These are phyloP conservation scores for Sussaba pulchella DNA, from an alignment of 2,888 invertebrate species.

Conservation along the genomic window DNA sequence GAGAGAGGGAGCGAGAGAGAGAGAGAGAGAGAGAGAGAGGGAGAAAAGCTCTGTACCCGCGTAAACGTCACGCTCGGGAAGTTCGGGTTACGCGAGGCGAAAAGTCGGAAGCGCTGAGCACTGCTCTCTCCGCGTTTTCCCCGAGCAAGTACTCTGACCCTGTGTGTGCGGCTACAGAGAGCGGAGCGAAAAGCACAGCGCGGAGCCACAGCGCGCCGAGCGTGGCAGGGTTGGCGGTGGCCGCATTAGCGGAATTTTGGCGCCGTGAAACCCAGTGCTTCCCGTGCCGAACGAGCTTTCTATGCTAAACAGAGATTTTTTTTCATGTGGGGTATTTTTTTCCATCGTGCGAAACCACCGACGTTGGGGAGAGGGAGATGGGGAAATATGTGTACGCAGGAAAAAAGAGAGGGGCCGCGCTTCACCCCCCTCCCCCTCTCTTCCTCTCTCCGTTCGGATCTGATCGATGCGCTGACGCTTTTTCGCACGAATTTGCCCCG, in stretches of 20 bases:
- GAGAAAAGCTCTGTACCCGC: conserved; percentile 22
- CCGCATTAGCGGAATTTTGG: conserved; percentile 69
- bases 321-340: conserved; percentile 45
- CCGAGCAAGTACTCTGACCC: conserved; percentile 26
- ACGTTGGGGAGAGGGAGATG: conserved; percentile 7
- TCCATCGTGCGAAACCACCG: conserved; percentile 32
- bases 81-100: conserved; percentile 50
- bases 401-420: neutral
- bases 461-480: conserved; percentile 69
- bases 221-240: conserved; percentile 40
- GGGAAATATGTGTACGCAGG: conserved; percentile 10
- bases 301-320: conserved; percentile 74
- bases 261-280: conserved; percentile 63
- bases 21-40: too few relatives aligned
- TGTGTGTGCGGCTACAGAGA: conserved; percentile 18
- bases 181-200: conserved; percentile 24
- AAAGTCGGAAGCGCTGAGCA: conserved; percentile 44
- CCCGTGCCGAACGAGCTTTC: conserved; percentile 71
- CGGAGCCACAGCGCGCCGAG: conserved; percentile 8
- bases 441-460: conserved; percentile 26
- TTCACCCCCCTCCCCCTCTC: neutral
- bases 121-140: neutral
- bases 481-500: conserved; percentile 66
- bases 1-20: too few relatives aligned
- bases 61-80: conserved; percentile 46